phyloP scores from a whole-genome alignment of 2,113 vertebrate genomes.

The Oxyura jamaicensis region DNA sequence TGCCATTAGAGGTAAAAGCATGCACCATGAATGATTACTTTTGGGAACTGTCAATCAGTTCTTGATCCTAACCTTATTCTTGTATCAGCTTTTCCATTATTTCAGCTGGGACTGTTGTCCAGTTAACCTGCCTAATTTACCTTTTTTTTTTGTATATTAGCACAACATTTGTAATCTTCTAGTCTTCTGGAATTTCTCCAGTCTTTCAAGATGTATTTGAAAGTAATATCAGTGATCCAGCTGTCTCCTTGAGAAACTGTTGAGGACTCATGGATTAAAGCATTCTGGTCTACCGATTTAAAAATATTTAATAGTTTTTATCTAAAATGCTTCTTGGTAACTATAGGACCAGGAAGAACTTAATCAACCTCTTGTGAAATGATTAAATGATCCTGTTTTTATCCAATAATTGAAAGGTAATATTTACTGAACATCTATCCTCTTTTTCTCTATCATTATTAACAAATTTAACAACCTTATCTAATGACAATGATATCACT shows the following conservation, averaged over 20 bases:
- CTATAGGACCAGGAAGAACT: background rate
- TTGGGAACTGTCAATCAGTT: background rate
- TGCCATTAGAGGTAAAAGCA: background rate
- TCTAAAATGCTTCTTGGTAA: background rate
- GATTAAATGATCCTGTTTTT: background rate
- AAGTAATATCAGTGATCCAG: background rate
- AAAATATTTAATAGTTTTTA: background rate
- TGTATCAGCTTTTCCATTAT: background rate
- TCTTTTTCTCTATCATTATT: background rate
- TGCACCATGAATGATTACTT: background rate
- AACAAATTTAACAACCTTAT: background rate
- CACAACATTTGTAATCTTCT: background rate
- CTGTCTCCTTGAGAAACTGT: background rate
- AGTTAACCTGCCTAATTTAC: background rate
- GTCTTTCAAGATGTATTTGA: background rate
- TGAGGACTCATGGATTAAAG: background rate
- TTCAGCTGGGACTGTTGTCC: background rate
- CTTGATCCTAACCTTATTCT: background rate
- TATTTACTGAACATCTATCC: background rate
- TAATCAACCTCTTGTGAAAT: background rate
- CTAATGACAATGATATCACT: background rate
- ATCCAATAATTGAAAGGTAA: background rate
- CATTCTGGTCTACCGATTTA: background rate
- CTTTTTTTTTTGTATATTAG: background rate
- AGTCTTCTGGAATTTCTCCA: background rate